These are phyloP conservation scores for Cyprinodon brontotheroides DNA, from an alignment of 2,113 vertebrate genomes.

Conservation along the genomic window DNA sequence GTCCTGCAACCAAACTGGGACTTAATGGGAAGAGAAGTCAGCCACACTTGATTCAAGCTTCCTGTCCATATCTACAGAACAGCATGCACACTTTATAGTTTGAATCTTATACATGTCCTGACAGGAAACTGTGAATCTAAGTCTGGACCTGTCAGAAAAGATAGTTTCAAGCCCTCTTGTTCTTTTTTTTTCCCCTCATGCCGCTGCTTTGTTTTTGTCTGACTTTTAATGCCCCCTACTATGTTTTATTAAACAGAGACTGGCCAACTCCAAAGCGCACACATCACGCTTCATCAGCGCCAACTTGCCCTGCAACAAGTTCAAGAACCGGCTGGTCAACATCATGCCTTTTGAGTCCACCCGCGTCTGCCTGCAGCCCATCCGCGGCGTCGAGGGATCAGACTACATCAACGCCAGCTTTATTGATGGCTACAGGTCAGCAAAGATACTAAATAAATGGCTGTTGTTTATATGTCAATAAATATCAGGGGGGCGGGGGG, in stretches of 20 bases:
- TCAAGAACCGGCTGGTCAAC: slow-evolving; percentile 97
- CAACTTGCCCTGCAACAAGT: slow-evolving; percentile 98
- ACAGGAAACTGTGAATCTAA: slow-evolving; percentile 12
- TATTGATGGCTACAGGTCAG: slow-evolving; percentile 93
- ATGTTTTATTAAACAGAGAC: slow-evolving; percentile 76
- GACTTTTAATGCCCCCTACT: background rate
- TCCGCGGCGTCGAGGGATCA: slow-evolving; percentile 93
- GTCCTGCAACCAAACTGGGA: slow-evolving; percentile 34
- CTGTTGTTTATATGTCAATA: slow-evolving; percentile 7
- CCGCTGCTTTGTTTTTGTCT: slow-evolving; percentile 12
- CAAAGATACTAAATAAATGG: background rate
- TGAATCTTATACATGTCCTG: slow-evolving; percentile 12
- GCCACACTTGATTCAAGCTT: background rate
- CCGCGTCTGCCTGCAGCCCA: slow-evolving; percentile 94
- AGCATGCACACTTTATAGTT: background rate
- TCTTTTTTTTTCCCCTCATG: slow-evolving; percentile 26
- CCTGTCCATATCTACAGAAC: slow-evolving; percentile 4
- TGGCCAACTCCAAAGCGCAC: slow-evolving; percentile 97
- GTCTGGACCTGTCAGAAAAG: slow-evolving; percentile 20
- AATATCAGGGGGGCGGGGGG: background rate
- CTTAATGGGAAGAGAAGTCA: slow-evolving; percentile 3
- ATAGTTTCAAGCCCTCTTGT: slow-evolving; percentile 19
- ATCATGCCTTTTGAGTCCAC: slow-evolving; percentile 97
- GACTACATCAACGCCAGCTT: slow-evolving; percentile 98
- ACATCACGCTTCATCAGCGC: slow-evolving; percentile 97